phyloP scores from a whole-genome alignment of 2,888 invertebrate genomes.

The Nephrocerus scutellatus region DNA sequence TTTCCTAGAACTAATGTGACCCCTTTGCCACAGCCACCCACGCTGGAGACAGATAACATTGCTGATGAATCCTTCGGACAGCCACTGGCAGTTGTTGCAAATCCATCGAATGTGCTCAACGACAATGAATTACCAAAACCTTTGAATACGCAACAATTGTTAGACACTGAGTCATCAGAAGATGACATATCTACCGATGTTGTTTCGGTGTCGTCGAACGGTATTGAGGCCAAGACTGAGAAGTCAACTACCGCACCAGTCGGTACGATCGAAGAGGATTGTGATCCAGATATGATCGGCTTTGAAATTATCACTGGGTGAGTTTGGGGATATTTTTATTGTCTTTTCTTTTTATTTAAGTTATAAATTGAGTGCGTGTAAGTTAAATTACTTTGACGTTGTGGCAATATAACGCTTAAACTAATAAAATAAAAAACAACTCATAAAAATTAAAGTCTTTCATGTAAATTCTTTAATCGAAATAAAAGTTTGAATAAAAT shows the following conservation, averaged over 20 bases:
- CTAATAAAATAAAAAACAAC: no score
- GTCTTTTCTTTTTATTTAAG: no score
- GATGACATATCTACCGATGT: conserved; percentile 19
- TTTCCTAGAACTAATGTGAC: conserved; percentile 45
- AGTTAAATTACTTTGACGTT: no score
- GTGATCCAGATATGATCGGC: conserved; percentile 84
- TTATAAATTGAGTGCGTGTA: no score
- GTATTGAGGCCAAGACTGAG: conserved; percentile 37
- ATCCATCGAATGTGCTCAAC: conserved; percentile 19
- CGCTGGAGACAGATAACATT: conserved; percentile 23
- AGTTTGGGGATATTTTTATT: no score
- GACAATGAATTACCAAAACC: conserved; percentile 43
- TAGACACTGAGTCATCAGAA: conserved; percentile 9
- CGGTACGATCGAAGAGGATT: conserved; percentile 57
- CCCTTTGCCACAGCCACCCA: conserved; percentile 32
- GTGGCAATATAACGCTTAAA: no score
- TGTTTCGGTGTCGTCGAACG: conserved; percentile 25
- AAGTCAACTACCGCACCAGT: conserved; percentile 28
- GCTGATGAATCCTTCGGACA: conserved; percentile 26
- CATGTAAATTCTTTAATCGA: no score
- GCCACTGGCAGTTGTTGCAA: conserved; percentile 20
- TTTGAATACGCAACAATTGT: conserved; percentile 23
- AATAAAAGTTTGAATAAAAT: no score
- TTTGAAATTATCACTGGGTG: conserved; percentile 87
- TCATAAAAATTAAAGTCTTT: no score